Evolutionary conservation across 2,113 vertebrate species (phyloP), one percentile per base, ranked within the genome.

Genomic region (Archilochus colubris): DNA sequence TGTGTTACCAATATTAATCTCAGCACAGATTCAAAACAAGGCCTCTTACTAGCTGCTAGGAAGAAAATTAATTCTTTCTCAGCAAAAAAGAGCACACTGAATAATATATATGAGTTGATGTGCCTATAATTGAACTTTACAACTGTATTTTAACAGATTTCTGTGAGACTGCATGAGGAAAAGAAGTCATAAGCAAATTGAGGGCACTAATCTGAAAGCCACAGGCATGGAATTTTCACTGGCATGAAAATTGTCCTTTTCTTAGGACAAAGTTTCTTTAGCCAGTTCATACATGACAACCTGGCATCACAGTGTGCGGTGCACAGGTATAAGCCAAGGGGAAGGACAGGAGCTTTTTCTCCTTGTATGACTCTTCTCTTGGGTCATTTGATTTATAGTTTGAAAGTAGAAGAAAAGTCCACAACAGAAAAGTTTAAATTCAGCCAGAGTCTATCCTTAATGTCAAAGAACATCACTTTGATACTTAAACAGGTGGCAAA

Each of bases 281-380:
- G 8, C 40, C 51, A 28, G 9, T 36, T 80, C 20, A 24, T 1
- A 1, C 27, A 4, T 14, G 36, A 12, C 15, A n/a, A 0, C 0
- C 13, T 58, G 40, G 63, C 10, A 20, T 17, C 33, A n/a, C 14
- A 40, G 11, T 67, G 38, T 25, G 15, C 33, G 28, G 43, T 6
- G 28, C 16, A 43, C 11, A 44, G 14, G 5, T 57, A 20, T 38
- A 79, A 82, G 79, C 19, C 31, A 75, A 54, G 9, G 4, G 12
- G 12, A 43, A 64, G 64, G 31, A 44, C 1, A 59, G 22, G 4
- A 31, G 7, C 51, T 38, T 87, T 75, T 46, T 31, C 21, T 76
- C 13, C 31, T 8, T 61, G 3, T 50, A 21, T 72, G 44, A 31
- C 24, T 67, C 22, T 70, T 6, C 3, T 67, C 6, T 50, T 68